Percentiles rank a stretch among this genome's conserved stretches.
Evolutionary conservation across 2,113 vertebrate species (phyloP).

Genomic region (Microcebus ravelobensis): DNA sequence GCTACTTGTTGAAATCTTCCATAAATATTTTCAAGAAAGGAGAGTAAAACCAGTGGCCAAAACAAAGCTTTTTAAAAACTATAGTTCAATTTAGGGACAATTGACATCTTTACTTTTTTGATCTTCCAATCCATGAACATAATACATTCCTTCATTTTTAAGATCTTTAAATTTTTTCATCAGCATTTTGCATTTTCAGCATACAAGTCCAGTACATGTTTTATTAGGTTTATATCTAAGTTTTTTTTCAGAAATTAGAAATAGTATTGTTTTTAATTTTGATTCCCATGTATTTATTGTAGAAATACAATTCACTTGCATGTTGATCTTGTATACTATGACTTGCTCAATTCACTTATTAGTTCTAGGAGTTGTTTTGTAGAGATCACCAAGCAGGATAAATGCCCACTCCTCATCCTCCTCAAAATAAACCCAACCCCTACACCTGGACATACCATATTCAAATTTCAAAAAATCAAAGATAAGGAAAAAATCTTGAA

Average conservation of each 20-base stretch:
- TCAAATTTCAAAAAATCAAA: neutral
- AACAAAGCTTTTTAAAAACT: neutral
- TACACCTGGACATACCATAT: neutral
- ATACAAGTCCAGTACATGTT: neutral
- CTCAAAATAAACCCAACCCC: neutral
- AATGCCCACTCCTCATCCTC: neutral
- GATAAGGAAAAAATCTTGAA: neutral
- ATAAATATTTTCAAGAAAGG: neutral
- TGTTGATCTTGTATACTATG: neutral
- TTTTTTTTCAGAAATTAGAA: neutral
- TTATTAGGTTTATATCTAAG: neutral
- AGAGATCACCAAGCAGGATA: neutral
- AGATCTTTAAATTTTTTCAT: neutral
- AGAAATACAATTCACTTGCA: neutral
- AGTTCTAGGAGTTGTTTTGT: neutral
- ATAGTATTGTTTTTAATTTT: neutral
- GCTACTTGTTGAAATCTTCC: neutral
- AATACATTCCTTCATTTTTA: neutral
- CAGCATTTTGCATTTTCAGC: neutral
- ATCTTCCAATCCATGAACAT: neutral
- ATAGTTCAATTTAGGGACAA: neutral
- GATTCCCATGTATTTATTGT: neutral
- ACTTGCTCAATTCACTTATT: neutral
- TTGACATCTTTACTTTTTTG: neutral
- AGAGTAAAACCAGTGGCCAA: neutral